Percentiles rank a stretch among this genome's conserved stretches.
These are phyloP conservation scores for Metalampra italica DNA, from an alignment of 2,888 invertebrate genomes.

Conservation along the genomic window DNA sequence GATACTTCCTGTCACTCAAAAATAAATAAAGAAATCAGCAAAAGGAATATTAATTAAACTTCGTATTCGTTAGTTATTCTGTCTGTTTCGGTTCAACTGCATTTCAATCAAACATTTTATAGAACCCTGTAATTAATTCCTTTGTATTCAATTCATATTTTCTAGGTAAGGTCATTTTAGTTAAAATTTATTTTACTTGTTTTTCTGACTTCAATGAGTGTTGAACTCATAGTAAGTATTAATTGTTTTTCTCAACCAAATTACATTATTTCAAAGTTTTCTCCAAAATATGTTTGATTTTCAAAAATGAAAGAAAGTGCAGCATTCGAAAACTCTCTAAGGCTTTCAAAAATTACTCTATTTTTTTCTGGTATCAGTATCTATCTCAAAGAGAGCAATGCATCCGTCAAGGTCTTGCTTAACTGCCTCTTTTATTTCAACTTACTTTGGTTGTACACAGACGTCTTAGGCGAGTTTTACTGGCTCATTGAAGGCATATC, in stretches of 20 bases:
- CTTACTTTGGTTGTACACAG: constrained; percentile 35
- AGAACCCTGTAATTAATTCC: no score
- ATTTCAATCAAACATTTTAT: no score
- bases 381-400: constrained; percentile 12
- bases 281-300: not conserved
- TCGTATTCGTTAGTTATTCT: no score
- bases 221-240: no score
- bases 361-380: constrained; percentile 43
- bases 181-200: no score
- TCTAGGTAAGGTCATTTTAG: no score
- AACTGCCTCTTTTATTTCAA: constrained; percentile 35
- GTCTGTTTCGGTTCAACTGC: no score
- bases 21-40: no score
- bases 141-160: no score
- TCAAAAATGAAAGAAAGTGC: not conserved
- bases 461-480: constrained; percentile 41
- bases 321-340: constrained; percentile 31
- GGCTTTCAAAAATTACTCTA: constrained; percentile 30
- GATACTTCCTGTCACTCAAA: no score
- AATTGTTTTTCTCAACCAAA: not conserved
- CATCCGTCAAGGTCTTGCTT: constrained; percentile 20
- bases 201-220: no score
- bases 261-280: not conserved
- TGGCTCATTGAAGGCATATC: constrained; percentile 42
- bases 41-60: no score